phyloP scores from a whole-genome alignment of 2,888 invertebrate species.

The Lissocephala sabroskyi region DNA sequence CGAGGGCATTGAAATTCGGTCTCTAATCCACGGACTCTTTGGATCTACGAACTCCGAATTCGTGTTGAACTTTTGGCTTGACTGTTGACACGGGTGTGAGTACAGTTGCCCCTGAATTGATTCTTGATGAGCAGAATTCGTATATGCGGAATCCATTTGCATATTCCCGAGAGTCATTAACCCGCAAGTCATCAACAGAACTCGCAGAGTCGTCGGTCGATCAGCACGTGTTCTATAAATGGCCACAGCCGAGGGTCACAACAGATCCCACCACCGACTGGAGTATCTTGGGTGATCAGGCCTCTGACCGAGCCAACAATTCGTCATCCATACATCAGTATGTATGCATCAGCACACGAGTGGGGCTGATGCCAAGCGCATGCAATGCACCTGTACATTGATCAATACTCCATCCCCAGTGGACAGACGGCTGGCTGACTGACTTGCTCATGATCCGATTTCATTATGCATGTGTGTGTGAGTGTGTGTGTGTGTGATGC shows the following conservation, averaged over 20 bases:
- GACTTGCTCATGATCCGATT: slow-evolving; percentile 29
- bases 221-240: slow-evolving; percentile 1
- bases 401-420: slow-evolving; percentile 2
- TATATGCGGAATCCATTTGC: too few species aligned
- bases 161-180: background rate
- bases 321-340: background rate
- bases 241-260: too few species aligned
- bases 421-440: background rate
- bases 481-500: background rate
- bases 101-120: too few species aligned
- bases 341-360: slow-evolving; percentile 11
- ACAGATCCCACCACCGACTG: too few species aligned
- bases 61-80: too few species aligned
- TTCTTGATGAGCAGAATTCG: too few species aligned
- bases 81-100: too few species aligned
- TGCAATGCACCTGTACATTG: slow-evolving; percentile 23
- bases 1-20: too few species aligned
- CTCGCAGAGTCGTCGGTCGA: background rate
- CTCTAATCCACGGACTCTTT: too few species aligned
- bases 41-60: too few species aligned
- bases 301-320: background rate
- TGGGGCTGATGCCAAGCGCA: slow-evolving; percentile 13
- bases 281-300: background rate
- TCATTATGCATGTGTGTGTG: slow-evolving; percentile 7
- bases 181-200: background rate